Evolutionary conservation across 2,888 invertebrate species (phyloP).

Genomic region (Drosophila seclusa): DNA sequence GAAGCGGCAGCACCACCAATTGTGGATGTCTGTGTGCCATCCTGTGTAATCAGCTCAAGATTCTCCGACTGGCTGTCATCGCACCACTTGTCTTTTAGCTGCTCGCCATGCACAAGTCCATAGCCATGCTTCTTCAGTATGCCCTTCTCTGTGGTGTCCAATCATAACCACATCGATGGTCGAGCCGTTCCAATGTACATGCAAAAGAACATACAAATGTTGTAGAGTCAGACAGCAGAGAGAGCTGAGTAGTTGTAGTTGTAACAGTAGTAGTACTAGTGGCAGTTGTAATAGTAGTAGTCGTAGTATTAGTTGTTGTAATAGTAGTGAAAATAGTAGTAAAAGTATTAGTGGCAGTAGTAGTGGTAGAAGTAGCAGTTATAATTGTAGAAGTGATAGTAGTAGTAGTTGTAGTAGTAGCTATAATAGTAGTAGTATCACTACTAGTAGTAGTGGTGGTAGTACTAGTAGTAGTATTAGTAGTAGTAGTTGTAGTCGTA

Average conservation of each 20-base stretch:
- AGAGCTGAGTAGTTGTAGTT: conserved; percentile 34
- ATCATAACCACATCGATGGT: conserved; percentile 23
- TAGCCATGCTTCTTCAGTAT: conserved; percentile 94
- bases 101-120: conserved; percentile 90
- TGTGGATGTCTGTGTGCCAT: conserved; percentile 88
- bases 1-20: conserved; percentile 88
- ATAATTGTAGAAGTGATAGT: neutral
- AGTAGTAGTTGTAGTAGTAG: neutral
- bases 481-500: neutral
- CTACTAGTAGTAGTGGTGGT: neutral
- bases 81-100: conserved; percentile 91
- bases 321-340: neutral
- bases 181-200: conserved; percentile 60
- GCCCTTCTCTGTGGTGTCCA: conserved; percentile 90
- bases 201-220: conserved; percentile 75
- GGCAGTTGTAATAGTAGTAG: neutral
- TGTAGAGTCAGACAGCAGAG: conserved; percentile 70
- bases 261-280: neutral
- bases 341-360: neutral
- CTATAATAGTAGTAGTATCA: neutral
- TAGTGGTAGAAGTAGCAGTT: neutral
- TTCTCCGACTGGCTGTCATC: conserved; percentile 90
- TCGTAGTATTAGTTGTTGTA: neutral
- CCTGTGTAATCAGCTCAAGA: conserved; percentile 89
- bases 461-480: neutral